These are phyloP conservation scores for Platysternon megacephalum DNA, from an alignment of 2,113 vertebrate genomes.

Conservation along the genomic window DNA sequence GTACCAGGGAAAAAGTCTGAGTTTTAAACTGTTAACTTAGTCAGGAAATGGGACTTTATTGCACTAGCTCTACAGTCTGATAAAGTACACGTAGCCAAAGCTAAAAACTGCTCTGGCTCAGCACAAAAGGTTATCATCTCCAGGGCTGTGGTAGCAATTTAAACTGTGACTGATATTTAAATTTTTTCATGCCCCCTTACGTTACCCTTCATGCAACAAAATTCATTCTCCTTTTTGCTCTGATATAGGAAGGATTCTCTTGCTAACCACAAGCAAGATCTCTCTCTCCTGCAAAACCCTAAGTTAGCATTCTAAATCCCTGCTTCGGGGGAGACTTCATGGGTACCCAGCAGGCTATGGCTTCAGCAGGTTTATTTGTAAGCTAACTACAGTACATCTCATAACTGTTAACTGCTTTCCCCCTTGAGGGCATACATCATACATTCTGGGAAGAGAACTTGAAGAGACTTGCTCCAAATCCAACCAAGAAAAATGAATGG, in stretches of 20 bases:
- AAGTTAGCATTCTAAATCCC: slow-evolving; percentile 48
- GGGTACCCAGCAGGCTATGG: slow-evolving; percentile 36
- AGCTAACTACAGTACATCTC: slow-evolving; percentile 30
- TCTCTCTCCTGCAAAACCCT: not conserved
- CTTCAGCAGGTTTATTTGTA: slow-evolving; percentile 60
- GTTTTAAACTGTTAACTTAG: not conserved
- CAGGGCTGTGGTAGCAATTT: not conserved
- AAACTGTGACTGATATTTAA: not conserved
- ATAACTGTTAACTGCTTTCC: slow-evolving; percentile 54
- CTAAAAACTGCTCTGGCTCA: not conserved
- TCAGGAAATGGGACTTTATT: not conserved
- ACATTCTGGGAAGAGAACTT: slow-evolving; percentile 36
- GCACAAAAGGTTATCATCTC: not conserved
- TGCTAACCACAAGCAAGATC: slow-evolving; percentile 43
- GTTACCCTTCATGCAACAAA: not conserved
- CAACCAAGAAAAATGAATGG: slow-evolving; percentile 40
- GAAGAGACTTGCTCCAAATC: slow-evolving; percentile 59
- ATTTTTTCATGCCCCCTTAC: not conserved
- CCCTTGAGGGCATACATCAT: slow-evolving; percentile 45
- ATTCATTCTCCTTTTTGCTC: not conserved
- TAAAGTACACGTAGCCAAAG: not conserved
- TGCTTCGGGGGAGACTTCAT: slow-evolving; percentile 30
- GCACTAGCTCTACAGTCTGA: not conserved
- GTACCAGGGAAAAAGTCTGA: not conserved
- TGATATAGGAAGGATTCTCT: not conserved